Conservation (phyloP, 2,888 invertebrate genomes). For the Aradus depressus region DNA sequence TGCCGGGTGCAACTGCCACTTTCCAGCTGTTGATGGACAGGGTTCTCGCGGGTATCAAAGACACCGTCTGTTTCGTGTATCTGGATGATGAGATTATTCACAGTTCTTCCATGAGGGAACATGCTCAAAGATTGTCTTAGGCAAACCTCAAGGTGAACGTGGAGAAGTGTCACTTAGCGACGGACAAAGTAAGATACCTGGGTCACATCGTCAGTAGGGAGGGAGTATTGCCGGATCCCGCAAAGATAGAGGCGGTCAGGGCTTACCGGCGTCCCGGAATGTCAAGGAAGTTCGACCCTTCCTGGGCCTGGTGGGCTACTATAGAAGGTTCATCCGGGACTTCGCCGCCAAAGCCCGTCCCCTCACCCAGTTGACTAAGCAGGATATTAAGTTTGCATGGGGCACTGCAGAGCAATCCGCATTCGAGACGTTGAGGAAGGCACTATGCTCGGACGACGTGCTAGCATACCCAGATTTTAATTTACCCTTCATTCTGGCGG, state of each 20-base stretch:
- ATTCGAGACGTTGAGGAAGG: slow-evolving; percentile 4
- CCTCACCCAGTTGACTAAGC: slow-evolving; percentile 26
- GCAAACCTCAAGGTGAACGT: slow-evolving; percentile 11
- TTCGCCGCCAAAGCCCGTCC: slow-evolving; percentile 26
- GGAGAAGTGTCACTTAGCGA: slow-evolving; percentile 14
- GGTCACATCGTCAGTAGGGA: slow-evolving; percentile 11
- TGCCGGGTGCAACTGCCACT: not conserved
- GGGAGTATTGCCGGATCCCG: slow-evolving; percentile 2
- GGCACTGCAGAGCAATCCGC: not conserved
- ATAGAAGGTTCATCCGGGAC: slow-evolving; percentile 29
- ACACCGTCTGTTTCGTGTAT: slow-evolving; percentile 3
- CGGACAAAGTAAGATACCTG: slow-evolving; percentile 1
- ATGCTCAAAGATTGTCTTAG: not conserved
- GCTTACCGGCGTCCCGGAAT: slow-evolving; percentile 1
- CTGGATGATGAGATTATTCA: slow-evolving; percentile 24
- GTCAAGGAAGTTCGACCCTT: slow-evolving; percentile 4
- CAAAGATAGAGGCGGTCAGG: slow-evolving; percentile 5
- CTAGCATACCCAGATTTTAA: slow-evolving; percentile 29
- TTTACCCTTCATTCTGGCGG: slow-evolving; percentile 25
- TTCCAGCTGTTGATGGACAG: not conserved
- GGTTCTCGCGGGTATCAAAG: not conserved
- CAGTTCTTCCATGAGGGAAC: slow-evolving; percentile 5
- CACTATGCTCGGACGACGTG: slow-evolving; percentile 32
- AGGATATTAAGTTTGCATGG: slow-evolving; percentile 8
- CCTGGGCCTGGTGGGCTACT: slow-evolving; percentile 18